These are phyloP conservation scores for Hydropsyche betteni DNA, from an alignment of 2,888 invertebrate genomes.

Conservation along the genomic window DNA sequence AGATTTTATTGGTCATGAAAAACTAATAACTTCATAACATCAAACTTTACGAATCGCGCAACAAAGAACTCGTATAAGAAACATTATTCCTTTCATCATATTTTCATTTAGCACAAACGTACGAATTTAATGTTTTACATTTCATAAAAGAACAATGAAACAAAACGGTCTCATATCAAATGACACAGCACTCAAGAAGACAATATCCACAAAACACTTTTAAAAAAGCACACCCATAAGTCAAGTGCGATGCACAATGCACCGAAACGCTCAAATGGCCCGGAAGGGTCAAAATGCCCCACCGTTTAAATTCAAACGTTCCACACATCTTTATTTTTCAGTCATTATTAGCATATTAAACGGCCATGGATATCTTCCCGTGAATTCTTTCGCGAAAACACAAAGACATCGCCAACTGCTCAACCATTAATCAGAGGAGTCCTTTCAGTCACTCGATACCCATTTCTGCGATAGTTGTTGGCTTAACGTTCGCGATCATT, in stretches of 20 bases:
- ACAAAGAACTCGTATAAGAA: too few relatives aligned
- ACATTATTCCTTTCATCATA: too few relatives aligned
- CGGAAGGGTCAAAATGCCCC: constrained; percentile 50
- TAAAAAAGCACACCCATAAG: constrained; percentile 41
- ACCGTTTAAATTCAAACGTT: constrained; percentile 12
- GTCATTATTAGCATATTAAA: background rate
- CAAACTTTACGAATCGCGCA: too few relatives aligned
- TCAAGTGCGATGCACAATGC: constrained; percentile 45
- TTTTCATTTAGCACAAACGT: too few relatives aligned
- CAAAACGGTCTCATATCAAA: background rate
- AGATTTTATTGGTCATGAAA: too few relatives aligned
- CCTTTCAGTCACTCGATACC: constrained; percentile 29
- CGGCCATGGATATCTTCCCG: too few relatives aligned
- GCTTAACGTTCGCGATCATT: constrained; percentile 33
- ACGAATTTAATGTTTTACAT: too few relatives aligned
- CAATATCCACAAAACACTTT: background rate
- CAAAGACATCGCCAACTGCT: background rate
- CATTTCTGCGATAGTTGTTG: constrained; percentile 30
- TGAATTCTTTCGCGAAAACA: too few relatives aligned
- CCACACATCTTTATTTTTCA: background rate
- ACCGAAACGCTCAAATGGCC: constrained; percentile 49
- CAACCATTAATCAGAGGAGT: constrained; percentile 19
- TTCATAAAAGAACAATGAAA: background rate
- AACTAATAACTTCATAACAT: too few relatives aligned
- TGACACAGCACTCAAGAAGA: background rate